Percentiles rank a stretch among this genome's conserved stretches.
Evolutionary conservation across 53 echinoderm and acorn worm species (phyloP).

Genomic region (Astropecten irregularis): DNA sequence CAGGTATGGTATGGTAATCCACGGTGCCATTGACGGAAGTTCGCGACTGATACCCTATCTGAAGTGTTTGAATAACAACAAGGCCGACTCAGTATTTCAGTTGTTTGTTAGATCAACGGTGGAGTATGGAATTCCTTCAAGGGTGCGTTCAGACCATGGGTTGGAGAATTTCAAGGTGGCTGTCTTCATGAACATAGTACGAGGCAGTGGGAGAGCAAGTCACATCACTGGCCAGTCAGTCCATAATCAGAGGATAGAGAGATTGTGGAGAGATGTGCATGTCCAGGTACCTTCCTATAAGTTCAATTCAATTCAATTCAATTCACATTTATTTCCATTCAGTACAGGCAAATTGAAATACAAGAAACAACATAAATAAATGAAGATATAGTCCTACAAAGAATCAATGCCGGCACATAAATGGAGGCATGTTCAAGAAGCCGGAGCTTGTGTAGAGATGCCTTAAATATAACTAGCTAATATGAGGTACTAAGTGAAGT

Average conservation of each 20-base stretch:
- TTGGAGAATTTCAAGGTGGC: slow-evolving; percentile 7
- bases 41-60: slow-evolving; percentile 44
- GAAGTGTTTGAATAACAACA: slow-evolving; percentile 45
- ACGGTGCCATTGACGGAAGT: slow-evolving; percentile 70
- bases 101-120: slow-evolving; percentile 42
- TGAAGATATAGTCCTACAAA: too few relatives aligned
- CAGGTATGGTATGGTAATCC: slow-evolving; percentile 62
- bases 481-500: too few relatives aligned
- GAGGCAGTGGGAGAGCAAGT: not conserved
- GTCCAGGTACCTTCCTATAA: too few relatives aligned
- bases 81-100: slow-evolving; percentile 25
- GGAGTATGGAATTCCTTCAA: slow-evolving; percentile 39
- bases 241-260: slow-evolving; percentile 18
- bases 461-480: too few relatives aligned
- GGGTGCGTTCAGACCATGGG: slow-evolving; percentile 49
- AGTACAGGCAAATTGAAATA: too few relatives aligned
- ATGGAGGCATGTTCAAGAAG: too few relatives aligned
- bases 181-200: not conserved
- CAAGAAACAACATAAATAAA: too few relatives aligned
- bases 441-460: too few relatives aligned
- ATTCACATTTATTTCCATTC: too few relatives aligned
- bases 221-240: not conserved
- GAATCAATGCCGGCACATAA: too few relatives aligned
- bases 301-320: too few relatives aligned
- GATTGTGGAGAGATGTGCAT: slow-evolving; percentile 8